A percentile compares a stretch with the other conserved stretches of the same genome.
phyloP scores from a whole-genome alignment of 1,140 invertebrate species.

The Trichoplusia ni region DNA sequence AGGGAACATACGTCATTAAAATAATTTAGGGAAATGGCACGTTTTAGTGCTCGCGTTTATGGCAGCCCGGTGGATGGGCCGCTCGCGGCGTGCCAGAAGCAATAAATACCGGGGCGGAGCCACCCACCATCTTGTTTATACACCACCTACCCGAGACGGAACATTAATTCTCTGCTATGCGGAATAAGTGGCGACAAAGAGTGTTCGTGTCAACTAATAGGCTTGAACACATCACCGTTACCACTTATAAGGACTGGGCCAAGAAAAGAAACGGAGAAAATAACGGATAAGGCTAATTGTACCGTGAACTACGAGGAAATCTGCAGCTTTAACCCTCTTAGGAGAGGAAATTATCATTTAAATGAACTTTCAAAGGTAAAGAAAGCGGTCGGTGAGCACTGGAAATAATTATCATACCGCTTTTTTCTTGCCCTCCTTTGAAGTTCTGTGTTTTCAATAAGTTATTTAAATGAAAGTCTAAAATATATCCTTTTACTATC shows the following conservation, averaged over 20 bases:
- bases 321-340: constrained; percentile 28
- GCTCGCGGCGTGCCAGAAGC: constrained; percentile 50
- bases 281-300: constrained; percentile 25
- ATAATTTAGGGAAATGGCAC: constrained; percentile 66
- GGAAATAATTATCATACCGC: constrained; percentile 37
- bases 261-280: constrained; percentile 36
- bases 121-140: constrained; percentile 65
- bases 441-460: constrained; percentile 17
- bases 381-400: constrained; percentile 35
- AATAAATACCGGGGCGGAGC: constrained; percentile 58
- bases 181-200: constrained; percentile 59
- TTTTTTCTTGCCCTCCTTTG: constrained; percentile 22
- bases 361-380: constrained; percentile 38
- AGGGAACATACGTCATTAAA: constrained; percentile 62
- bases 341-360: constrained; percentile 40
- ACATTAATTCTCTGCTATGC: constrained; percentile 60
- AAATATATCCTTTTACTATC: no score
- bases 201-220: constrained; percentile 57
- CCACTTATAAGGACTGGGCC: constrained; percentile 46
- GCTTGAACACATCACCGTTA: constrained; percentile 55
- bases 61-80: constrained; percentile 43
- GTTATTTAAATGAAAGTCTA: constrained; percentile 8
- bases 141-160: constrained; percentile 50
- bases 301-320: constrained; percentile 24
- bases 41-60: constrained; percentile 63